Conservation (phyloP, 2,888 invertebrate genomes). For the Tetranychus truncatus region DNA sequence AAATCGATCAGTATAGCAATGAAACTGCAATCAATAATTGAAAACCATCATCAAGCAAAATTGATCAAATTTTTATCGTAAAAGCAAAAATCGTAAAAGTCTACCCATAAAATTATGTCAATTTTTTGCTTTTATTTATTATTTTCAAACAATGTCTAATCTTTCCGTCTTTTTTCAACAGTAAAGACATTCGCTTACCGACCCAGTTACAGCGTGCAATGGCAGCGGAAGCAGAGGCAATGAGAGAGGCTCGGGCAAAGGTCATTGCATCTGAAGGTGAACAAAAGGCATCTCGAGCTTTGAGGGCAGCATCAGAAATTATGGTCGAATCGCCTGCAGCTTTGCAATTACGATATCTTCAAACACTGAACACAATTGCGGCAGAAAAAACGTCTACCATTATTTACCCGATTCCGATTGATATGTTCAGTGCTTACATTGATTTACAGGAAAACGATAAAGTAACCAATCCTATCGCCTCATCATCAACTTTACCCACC, state of each 20-base stretch:
- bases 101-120: too few relatives aligned
- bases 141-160: background rate
- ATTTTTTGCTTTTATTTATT: too few relatives aligned
- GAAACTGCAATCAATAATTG: too few relatives aligned
- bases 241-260: constrained; percentile 57
- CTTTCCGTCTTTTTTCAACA: background rate
- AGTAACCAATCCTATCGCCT: too few relatives aligned
- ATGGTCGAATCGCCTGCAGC: constrained; percentile 31
- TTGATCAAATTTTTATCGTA: too few relatives aligned
- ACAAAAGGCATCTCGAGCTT: constrained; percentile 59
- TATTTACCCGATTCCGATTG: constrained; percentile 48
- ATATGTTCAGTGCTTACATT: constrained; percentile 11
- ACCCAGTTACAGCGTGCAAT: constrained; percentile 49
- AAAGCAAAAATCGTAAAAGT: too few relatives aligned
- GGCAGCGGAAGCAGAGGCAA: constrained; percentile 65
- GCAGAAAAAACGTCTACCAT: constrained; percentile 88
- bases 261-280: constrained; percentile 93
- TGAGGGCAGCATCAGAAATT: constrained; percentile 37
- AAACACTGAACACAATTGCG: constrained; percentile 73
- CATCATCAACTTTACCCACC: too few relatives aligned
- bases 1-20: too few relatives aligned
- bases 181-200: constrained; percentile 7
- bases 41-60: too few relatives aligned
- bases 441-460: background rate
- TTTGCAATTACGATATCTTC: constrained; percentile 47